Conservation (phyloP, 2,797 vertebrate species). For the Periparus ater region DNA sequence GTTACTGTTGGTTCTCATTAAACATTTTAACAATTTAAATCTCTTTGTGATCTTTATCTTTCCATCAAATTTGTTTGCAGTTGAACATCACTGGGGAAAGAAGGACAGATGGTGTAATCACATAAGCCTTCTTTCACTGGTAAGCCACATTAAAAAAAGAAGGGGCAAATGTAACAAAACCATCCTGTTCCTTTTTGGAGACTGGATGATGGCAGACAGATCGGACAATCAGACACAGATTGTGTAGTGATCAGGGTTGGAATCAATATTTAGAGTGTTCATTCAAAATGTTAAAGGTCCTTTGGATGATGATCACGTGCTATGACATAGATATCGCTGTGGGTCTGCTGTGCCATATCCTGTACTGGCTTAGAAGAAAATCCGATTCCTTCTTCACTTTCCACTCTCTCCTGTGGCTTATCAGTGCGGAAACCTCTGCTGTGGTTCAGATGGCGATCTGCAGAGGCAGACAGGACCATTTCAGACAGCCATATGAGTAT, state of each 20-base stretch:
- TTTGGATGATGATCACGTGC: not conserved
- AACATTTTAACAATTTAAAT: not conserved
- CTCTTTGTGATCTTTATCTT: conserved; percentile 7
- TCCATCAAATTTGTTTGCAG: not conserved
- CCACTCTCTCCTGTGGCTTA: not conserved
- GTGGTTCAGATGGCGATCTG: not conserved
- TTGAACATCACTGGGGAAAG: not conserved
- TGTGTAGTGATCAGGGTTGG: not conserved
- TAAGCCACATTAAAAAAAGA: not conserved
- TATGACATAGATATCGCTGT: not conserved
- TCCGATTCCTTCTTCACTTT: not conserved
- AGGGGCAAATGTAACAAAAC: not conserved
- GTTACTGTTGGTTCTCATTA: not conserved
- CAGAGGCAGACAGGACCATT: not conserved
- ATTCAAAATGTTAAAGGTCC: not conserved
- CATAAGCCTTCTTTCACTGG: conserved; percentile 4
- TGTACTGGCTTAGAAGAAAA: not conserved
- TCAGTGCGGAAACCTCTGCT: not conserved
- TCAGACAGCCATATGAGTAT: not conserved
- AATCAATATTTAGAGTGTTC: not conserved
- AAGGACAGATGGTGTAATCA: not conserved
- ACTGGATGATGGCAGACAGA: not conserved
- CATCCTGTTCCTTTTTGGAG: not conserved
- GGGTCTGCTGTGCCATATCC: no score
- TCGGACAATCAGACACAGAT: not conserved